A percentile compares a stretch with the other conserved stretches of the same genome.
These are phyloP conservation scores for Diadophis punctatus DNA, from an alignment of 2,113 vertebrate species.

Conservation along the genomic window DNA sequence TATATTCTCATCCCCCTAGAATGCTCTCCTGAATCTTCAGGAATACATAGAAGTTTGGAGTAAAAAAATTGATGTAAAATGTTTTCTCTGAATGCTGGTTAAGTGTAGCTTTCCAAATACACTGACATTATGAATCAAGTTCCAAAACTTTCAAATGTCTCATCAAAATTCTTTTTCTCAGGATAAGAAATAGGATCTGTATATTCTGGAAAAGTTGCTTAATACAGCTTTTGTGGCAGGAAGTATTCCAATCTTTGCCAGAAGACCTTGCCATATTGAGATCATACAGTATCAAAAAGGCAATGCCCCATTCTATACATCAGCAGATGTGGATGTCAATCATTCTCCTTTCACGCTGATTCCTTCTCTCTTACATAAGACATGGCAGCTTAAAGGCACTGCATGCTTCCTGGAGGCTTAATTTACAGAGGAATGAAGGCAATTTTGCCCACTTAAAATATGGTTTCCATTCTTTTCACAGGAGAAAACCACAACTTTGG, in stretches of 20 bases:
- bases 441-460: not conserved
- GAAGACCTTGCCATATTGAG: not conserved
- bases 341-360: not conserved
- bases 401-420: not conserved
- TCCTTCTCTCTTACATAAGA: not conserved
- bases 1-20: not conserved
- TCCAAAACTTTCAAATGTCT: not conserved
- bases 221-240: not conserved
- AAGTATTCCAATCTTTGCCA: slow-evolving; percentile 11
- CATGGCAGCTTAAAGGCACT: not conserved
- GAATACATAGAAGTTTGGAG: not conserved
- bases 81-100: not conserved
- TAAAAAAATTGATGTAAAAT: not conserved
- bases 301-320: not conserved
- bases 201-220: not conserved
- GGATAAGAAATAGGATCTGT: not conserved
- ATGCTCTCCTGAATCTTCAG: not conserved
- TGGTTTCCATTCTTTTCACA: not conserved
- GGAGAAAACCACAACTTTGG: not conserved
- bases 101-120: not conserved
- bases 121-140: not conserved
- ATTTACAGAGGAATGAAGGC: not conserved
- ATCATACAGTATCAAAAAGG: not conserved
- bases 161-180: not conserved
- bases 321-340: not conserved